Base-by-base conservation (phyloP, 2,113 vertebrate genomes). In the Pteruthius melanotis region DNA sequence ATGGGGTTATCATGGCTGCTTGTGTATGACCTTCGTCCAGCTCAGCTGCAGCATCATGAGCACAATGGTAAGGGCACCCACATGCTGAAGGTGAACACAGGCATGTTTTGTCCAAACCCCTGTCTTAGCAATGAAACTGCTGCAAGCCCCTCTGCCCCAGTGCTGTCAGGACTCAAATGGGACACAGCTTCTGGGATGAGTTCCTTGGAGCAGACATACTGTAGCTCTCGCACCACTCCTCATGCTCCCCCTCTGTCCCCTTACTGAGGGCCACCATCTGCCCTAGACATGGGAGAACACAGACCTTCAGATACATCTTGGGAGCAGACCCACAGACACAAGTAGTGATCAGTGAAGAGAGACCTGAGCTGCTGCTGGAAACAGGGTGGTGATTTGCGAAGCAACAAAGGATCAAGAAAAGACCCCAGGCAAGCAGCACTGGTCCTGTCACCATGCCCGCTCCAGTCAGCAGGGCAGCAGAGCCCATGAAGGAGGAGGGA, bases 241-340 rank as follows among this genome's bases (percentile, higher is more conserved):
- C 9, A 0, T 27, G 11, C 16, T 24, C 27, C 20, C 6, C 26
- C 28, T 75, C n/a, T 30, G 24, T 19, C 8, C 8, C 42, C 13
- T 20, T 11, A 13, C 39, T 4, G 2, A 28, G 23, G 22, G 37
- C 13, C 44, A 39, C 23, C 2, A 5, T 6, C 26, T 54, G 63
- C 23, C 24, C 35, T 27, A 56, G 27, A 26, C 10, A 6, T 1
- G 23, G 23, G 24, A 65, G 18, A 42, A 63, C 42, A 17, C 5
- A 37, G 59, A 69, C 33, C 11, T 68, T 24, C 44, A 50, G 15
- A 49, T 6, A 18, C 2, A 0, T 24, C 44, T 23, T 4, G 1
- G 33, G 21, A 81, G 21, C 13, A 24, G 37, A 49, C n/a, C n/a
- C 56, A 61, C 0, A 0, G 52, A 44, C 22, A n/a, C 2, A 6